These are phyloP conservation scores for Prochilodus magdalenae DNA, from an alignment of 2,113 vertebrate genomes.

Conservation along the genomic window DNA sequence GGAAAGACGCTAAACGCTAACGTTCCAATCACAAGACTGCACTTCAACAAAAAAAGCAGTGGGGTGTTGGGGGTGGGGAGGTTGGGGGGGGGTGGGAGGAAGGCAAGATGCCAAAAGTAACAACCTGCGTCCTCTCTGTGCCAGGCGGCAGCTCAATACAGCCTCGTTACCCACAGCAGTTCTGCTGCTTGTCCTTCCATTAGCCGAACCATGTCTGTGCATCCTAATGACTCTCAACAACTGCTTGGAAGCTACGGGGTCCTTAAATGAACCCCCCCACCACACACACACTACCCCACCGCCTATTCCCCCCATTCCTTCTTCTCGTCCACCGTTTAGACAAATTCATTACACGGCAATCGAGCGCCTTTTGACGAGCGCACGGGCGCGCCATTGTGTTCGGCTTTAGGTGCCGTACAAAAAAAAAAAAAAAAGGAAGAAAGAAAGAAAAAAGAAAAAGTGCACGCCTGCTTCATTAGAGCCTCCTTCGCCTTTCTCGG, in stretches of 20 bases:
- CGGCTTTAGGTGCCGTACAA: slow-evolving; percentile 62
- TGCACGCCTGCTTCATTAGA: slow-evolving; percentile 65
- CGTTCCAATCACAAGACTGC: slow-evolving; percentile 14
- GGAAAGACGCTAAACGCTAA: background rate
- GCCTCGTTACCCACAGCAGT: slow-evolving; percentile 32
- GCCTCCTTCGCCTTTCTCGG: slow-evolving; percentile 35
- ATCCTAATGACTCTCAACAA: slow-evolving; percentile 38
- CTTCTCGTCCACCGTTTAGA: slow-evolving; percentile 56
- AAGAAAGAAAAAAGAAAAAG: background rate
- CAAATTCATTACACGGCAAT: slow-evolving; percentile 66
- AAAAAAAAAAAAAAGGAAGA: background rate
- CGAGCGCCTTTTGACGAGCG: slow-evolving; percentile 66
- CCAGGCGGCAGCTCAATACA: background rate
- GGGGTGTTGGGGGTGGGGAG: too few species aligned
- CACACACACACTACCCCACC: background rate
- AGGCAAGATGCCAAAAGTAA: slow-evolving; percentile 25
- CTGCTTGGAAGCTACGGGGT: slow-evolving; percentile 47
- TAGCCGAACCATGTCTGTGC: slow-evolving; percentile 36
- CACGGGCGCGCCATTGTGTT: slow-evolving; percentile 57
- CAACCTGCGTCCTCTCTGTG: background rate
- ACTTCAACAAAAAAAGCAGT: too few species aligned
- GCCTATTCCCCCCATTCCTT: background rate
- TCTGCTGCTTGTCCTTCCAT: slow-evolving; percentile 38
- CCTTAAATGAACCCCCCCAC: slow-evolving; percentile 56
- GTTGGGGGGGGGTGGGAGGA: too few species aligned